Evolutionary conservation across 2,797 vertebrate species (phyloP).

Genomic region (Cryptoblepharus egeriae): DNA sequence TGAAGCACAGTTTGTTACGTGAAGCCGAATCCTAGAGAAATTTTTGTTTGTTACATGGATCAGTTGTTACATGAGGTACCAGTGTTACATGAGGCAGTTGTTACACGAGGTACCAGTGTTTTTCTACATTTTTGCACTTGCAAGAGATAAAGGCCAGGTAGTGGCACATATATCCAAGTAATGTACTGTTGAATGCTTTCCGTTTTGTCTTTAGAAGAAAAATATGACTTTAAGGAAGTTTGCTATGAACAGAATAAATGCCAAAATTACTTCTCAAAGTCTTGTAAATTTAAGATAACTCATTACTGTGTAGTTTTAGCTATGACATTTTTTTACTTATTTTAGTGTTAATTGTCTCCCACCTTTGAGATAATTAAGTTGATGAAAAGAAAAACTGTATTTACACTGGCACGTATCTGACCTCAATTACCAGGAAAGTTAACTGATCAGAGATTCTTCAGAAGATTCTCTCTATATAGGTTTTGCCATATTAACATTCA

Average conservation of each 20-base stretch:
- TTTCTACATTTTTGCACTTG: too few relatives aligned
- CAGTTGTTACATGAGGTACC: too few relatives aligned
- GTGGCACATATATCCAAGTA: not conserved
- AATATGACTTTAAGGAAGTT: conserved; percentile 24
- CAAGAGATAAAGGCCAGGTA: not conserved
- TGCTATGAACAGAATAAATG: conserved; percentile 34
- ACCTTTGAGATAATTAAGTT: conserved; percentile 41
- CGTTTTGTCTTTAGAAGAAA: conserved; percentile 14
- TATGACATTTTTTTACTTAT: not conserved
- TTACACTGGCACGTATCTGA: conserved; percentile 1
- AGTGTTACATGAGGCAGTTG: too few relatives aligned
- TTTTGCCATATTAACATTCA: conserved; percentile 15
- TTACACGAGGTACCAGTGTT: too few relatives aligned
- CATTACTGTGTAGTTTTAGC: conserved; percentile 40
- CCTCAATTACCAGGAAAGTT: conserved; percentile 12
- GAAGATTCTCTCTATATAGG: not conserved
- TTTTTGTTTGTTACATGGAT: too few relatives aligned
- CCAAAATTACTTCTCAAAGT: not conserved
- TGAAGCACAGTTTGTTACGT: too few relatives aligned
- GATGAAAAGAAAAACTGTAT: conserved; percentile 9
- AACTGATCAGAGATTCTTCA: conserved; percentile 13
- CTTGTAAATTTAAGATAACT: conserved; percentile 22
- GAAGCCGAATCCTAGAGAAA: too few relatives aligned
- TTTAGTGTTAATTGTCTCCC: conserved; percentile 41
- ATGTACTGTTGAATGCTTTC: not conserved